Evolutionary conservation across 1,140 invertebrate species (phyloP).

Genomic region (Camponotus vicinus): DNA sequence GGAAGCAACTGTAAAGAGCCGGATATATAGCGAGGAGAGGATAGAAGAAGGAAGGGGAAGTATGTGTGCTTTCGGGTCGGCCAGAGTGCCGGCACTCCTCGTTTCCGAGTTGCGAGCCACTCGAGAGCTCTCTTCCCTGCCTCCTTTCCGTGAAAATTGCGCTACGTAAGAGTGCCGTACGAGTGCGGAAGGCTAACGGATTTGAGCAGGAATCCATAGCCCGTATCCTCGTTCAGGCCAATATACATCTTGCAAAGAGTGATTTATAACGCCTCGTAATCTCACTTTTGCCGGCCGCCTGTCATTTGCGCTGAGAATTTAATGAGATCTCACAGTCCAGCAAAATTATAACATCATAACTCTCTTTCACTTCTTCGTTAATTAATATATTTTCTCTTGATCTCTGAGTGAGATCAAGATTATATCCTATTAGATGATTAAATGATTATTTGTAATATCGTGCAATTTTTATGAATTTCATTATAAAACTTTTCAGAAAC

Average conservation of each 20-base stretch:
- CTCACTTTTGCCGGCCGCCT: background rate
- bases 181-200: slow-evolving; percentile 64
- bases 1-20: slow-evolving; percentile 29
- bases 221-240: background rate
- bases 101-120: slow-evolving; percentile 74
- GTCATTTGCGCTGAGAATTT: slow-evolving; percentile 12
- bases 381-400: background rate
- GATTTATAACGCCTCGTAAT: slow-evolving; percentile 46
- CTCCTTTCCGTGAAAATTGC: slow-evolving; percentile 43
- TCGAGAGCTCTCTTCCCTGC: slow-evolving; percentile 51
- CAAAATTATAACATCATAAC: slow-evolving; percentile 9
- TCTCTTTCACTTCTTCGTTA: slow-evolving; percentile 1
- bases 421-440: slow-evolving; percentile 3
- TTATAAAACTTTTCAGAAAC: background rate
- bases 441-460: background rate
- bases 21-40: slow-evolving; percentile 42
- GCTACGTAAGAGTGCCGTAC: slow-evolving; percentile 50
- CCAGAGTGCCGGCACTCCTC: slow-evolving; percentile 52
- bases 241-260: background rate
- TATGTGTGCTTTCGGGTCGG: slow-evolving; percentile 43
- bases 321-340: background rate
- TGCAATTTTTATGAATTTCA: background rate
- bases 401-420: too few species aligned
- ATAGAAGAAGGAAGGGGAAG: slow-evolving; percentile 39
- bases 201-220: slow-evolving; percentile 41